Evolutionary conservation across 2,797 vertebrate species (phyloP).

Genomic region (Sorex maritimensis): DNA sequence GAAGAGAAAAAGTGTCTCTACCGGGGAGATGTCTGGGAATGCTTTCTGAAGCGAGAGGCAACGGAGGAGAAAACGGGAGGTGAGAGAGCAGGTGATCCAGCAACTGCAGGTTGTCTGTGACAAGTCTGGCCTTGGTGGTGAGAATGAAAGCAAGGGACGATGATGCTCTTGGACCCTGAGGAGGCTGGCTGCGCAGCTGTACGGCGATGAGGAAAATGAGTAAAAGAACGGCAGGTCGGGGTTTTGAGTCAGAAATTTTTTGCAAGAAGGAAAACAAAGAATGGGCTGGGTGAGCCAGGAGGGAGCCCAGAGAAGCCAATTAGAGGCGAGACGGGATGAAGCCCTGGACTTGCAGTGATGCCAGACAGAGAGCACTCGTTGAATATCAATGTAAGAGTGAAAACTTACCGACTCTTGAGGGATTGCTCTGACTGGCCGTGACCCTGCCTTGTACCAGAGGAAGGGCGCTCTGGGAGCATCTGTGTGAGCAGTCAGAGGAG

Average conservation of each 20-base stretch:
- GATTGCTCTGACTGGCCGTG: background rate
- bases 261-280: slow-evolving; percentile 29
- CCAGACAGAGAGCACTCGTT: background rate
- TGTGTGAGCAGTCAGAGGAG: too few species aligned
- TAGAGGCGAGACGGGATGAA: background rate
- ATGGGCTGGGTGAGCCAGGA: background rate
- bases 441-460: slow-evolving; percentile 4
- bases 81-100: background rate
- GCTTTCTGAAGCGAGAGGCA: slow-evolving; percentile 14
- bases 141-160: background rate
- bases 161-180: background rate
- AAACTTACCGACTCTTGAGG: background rate
- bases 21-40: background rate
- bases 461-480: background rate
- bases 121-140: background rate
- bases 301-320: background rate
- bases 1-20: background rate
- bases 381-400: background rate
- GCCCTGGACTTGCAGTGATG: background rate
- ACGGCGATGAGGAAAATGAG: background rate
- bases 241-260: background rate
- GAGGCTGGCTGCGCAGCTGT: background rate
- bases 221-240: background rate
- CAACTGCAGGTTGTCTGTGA: background rate
- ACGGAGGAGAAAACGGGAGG: background rate